phyloP scores from a whole-genome alignment of 2,113 vertebrate genomes.

The Oreochromis tanganicae region DNA sequence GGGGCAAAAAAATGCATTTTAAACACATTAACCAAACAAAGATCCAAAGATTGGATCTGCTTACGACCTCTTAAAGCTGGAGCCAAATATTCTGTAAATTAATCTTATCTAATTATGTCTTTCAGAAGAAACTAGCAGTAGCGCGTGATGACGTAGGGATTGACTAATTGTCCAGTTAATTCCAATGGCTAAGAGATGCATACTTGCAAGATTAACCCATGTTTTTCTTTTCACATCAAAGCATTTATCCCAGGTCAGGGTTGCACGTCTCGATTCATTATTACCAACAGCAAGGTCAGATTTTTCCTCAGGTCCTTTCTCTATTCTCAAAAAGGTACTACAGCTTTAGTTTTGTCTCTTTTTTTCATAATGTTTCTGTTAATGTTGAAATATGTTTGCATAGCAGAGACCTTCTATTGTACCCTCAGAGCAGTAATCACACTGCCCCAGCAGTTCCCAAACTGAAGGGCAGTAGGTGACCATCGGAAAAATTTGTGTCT shows the following conservation, averaged over 20 bases:
- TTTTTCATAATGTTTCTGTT: not conserved
- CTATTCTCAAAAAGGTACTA: not conserved
- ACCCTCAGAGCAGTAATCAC: not conserved
- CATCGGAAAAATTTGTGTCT: not conserved
- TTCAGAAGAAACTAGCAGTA: not conserved
- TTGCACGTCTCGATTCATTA: not conserved
- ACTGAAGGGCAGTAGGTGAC: not conserved
- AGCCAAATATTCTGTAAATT: not conserved
- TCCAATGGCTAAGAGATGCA: not conserved
- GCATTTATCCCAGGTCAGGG: not conserved
- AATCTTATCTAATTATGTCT: not conserved
- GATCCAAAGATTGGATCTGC: not conserved
- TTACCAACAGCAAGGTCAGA: not conserved
- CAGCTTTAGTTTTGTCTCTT: not conserved
- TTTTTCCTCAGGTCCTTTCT: not conserved
- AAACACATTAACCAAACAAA: not conserved
- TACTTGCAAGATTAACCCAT: not conserved
- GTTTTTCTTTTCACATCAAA: not conserved
- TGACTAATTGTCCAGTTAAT: not conserved
- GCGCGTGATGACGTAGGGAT: rapidly evolving
- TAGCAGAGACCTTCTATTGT: not conserved
- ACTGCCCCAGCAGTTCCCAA: not conserved
- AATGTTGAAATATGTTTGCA: not conserved
- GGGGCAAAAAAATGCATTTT: not conserved
- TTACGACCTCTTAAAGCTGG: not conserved